Conservation (phyloP, 2,113 vertebrate genomes). For the Pomatorhinus ruficollis region DNA sequence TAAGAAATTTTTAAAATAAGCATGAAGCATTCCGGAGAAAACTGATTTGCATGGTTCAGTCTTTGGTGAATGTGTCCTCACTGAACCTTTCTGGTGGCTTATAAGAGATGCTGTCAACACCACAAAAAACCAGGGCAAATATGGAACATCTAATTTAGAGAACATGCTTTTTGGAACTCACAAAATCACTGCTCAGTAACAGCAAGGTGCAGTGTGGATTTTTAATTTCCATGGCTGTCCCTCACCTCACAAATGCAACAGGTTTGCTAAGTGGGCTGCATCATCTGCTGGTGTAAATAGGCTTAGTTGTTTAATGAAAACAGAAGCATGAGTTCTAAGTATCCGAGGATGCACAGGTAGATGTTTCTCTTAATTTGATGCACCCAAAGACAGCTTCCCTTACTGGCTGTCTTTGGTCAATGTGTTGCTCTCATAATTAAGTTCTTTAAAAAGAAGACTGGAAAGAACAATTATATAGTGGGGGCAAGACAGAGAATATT, state of each 20-base stretch:
- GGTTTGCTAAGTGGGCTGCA: background rate
- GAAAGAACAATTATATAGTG: background rate
- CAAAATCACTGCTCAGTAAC: background rate
- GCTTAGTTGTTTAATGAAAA: background rate
- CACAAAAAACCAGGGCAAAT: background rate
- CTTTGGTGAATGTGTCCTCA: background rate
- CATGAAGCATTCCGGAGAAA: background rate
- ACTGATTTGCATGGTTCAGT: background rate
- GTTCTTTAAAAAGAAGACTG: background rate
- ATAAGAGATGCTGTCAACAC: background rate
- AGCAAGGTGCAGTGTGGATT: background rate
- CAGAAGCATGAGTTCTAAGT: background rate
- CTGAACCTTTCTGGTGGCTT: background rate
- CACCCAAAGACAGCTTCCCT: background rate
- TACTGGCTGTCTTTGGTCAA: background rate
- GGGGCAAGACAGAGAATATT: background rate
- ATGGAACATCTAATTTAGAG: background rate
- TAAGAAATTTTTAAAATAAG: conserved; percentile 2
- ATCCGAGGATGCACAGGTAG: background rate
- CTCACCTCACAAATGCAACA: background rate
- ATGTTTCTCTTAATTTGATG: background rate
- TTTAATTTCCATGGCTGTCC: background rate
- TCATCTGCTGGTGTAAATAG: background rate
- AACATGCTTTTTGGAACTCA: background rate
- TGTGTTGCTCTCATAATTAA: background rate